Evolutionary conservation across 2,888 invertebrate genomes (phyloP), one percentile per base, ranked within the genome.

Genomic region (Yponomeuta sedellus): DNA sequence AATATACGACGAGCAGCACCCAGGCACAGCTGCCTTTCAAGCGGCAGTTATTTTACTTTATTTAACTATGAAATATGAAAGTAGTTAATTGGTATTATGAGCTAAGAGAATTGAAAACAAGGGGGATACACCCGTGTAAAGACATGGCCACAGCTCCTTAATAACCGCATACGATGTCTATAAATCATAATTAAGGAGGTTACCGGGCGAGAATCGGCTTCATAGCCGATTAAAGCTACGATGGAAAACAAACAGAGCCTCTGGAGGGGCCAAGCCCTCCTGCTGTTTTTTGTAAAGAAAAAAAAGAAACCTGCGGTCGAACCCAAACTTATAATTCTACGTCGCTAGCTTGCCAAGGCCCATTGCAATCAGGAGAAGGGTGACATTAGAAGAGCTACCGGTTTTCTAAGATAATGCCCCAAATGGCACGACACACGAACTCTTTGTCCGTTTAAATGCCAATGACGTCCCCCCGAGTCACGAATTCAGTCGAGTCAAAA

Each of bases 181-280:
- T 88, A 89, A 90, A 89, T 90, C 85, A 87, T 82, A 86, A 86
- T 87, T 87, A 88, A 84, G 82, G 78, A 84, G 77, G 77, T 76
- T 81, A 81, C 83, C 80, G 77, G 77, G 77, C 75, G 76, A 76
- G 79, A 79, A 81, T 77, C 79, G 76, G 80, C 80, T 82, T 84
- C 82, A 82, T 82, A 78, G 76, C 73, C 82, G 79, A 83, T 87
- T 87, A 84, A 85, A 85, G 81, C 80, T 71, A 77, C 81, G 73
- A 77, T 79, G 19, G 77, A 86, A 90, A 90, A 88, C 88, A 90
- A 91, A 91, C 87, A 89, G 76, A 75, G 74, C 75, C 72, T 74
- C 70, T 69, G 75, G 71, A 61, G 62, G 57, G 28, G 65, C 66
- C 78, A 77, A 69, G 68, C 69, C 69, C 67, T 81, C 80, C 78